These are phyloP conservation scores for Drosophila gunungcola DNA, from an alignment of 1,140 invertebrate genomes.

Conservation along the genomic window DNA sequence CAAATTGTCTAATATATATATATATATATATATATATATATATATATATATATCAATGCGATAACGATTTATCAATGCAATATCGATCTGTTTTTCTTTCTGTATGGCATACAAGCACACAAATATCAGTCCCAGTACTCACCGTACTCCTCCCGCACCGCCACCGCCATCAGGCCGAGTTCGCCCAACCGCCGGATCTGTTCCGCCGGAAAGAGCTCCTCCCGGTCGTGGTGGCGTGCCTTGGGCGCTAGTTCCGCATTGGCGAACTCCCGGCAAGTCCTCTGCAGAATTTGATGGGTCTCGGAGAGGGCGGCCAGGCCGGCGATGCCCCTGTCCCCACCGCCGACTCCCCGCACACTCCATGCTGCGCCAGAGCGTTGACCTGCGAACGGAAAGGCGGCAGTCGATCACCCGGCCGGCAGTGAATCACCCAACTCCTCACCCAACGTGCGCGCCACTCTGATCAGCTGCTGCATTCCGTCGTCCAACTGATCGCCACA, in stretches of 20 bases:
- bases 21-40: too few species aligned
- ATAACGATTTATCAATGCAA: too few species aligned
- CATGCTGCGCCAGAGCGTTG: conserved; percentile 36
- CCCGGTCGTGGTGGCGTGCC: conserved; percentile 92
- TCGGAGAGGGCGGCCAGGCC: conserved; percentile 91
- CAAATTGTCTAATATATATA: too few species aligned
- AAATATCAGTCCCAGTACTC: background rate
- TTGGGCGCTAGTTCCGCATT: conserved; percentile 95
- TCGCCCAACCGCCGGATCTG: conserved; percentile 96
- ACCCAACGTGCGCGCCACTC: conserved; percentile 41
- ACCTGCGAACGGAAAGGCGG: conserved; percentile 35
- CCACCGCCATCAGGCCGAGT: conserved; percentile 94
- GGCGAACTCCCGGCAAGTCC: conserved; percentile 97
- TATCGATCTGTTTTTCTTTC: too few species aligned
- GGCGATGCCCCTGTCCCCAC: conserved; percentile 85
- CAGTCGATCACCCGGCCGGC: background rate
- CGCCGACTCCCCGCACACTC: background rate
- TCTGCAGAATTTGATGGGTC: conserved; percentile 95
- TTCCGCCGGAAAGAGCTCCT: conserved; percentile 93
- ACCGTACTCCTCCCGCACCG: conserved; percentile 92
- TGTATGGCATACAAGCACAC: too few species aligned
- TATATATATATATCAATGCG: too few species aligned
- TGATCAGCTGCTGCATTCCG: conserved; percentile 56
- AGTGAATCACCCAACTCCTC: conserved; percentile 9
- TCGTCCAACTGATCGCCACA: conserved; percentile 14